Percentiles rank a stretch among this genome's conserved stretches.
Evolutionary conservation across 1,140 invertebrate genomes (phyloP).

Genomic region (Drosophila sturtevanti): DNA sequence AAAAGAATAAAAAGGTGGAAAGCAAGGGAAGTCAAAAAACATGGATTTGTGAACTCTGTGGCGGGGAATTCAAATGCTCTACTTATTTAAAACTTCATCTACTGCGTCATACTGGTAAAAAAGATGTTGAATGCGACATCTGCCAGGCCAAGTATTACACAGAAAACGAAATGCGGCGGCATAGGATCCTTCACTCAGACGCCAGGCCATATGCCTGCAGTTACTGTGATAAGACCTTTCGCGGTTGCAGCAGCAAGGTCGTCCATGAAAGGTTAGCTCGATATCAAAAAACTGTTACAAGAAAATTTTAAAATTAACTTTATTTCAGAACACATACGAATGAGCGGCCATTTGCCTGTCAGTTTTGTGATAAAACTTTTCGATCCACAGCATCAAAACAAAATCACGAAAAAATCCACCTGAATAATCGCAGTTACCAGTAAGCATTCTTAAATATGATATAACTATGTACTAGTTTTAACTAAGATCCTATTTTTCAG

Average conservation of each 20-base stretch:
- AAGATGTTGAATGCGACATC: constrained; percentile 54
- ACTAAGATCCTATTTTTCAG: constrained; percentile 37
- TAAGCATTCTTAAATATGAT: constrained; percentile 18
- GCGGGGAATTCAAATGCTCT: constrained; percentile 56
- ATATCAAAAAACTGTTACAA: too few relatives aligned
- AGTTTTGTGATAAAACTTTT: constrained; percentile 88
- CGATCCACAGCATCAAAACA: constrained; percentile 79
- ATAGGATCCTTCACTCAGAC: constrained; percentile 53
- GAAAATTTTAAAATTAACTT: neutral
- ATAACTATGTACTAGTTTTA: too few relatives aligned
- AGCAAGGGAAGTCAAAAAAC: constrained; percentile 18
- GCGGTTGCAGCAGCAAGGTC: constrained; percentile 56
- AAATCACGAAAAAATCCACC: constrained; percentile 51
- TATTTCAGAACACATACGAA: constrained; percentile 86
- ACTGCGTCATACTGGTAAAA: constrained; percentile 52
- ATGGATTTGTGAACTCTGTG: constrained; percentile 63
- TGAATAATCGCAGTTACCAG: constrained; percentile 51
- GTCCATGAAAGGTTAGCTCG: constrained; percentile 49
- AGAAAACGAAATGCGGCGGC: constrained; percentile 54
- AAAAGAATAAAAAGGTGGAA: neutral
- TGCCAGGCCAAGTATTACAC: constrained; percentile 56
- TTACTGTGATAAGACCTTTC: constrained; percentile 58
- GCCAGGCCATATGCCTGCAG: constrained; percentile 54
- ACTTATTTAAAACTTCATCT: constrained; percentile 58
- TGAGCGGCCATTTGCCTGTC: constrained; percentile 88